phyloP scores from a whole-genome alignment of 2,888 invertebrate species.

The Lissocephala sabroskyi region DNA sequence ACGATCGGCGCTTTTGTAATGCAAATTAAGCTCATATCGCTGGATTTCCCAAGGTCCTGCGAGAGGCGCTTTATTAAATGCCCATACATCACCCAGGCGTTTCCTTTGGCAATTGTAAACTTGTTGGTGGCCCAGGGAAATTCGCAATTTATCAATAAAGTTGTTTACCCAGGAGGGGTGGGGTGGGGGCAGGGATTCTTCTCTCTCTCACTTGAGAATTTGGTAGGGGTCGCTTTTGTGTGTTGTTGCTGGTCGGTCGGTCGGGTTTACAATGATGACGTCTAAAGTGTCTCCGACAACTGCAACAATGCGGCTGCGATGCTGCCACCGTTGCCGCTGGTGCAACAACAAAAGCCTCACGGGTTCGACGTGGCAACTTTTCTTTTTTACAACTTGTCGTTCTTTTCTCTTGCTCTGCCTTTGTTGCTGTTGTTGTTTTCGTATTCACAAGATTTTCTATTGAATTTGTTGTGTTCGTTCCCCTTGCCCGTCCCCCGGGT shows the following conservation, averaged over 20 bases:
- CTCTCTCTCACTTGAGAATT: conserved; percentile 5
- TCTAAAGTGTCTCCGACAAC: conserved; percentile 14
- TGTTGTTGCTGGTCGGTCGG: too few species aligned
- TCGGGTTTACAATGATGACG: conserved; percentile 8
- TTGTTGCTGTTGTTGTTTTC: not conserved
- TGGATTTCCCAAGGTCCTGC: conserved; percentile 16
- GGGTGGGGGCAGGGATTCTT: too few species aligned
- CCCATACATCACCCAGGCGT: conserved; percentile 54
- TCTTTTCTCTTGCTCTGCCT: not conserved
- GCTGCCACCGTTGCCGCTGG: too few species aligned
- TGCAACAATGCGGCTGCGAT: not conserved
- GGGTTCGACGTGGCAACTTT: conserved; percentile 42
- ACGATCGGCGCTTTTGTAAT: conserved; percentile 17
- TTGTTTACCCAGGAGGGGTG: conserved; percentile 38
- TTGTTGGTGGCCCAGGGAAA: conserved; percentile 42
- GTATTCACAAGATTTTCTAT: conserved; percentile 9
- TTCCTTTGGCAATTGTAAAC: conserved; percentile 30
- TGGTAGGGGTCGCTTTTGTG: too few species aligned
- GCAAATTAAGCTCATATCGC: conserved; percentile 16
- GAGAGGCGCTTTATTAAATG: conserved; percentile 59
- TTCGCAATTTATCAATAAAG: conserved; percentile 63
- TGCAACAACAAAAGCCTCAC: conserved; percentile 24
- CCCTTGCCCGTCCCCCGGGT: conserved; percentile 2
- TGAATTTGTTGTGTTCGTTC: conserved; percentile 8
- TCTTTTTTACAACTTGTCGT: conserved; percentile 43